Evolutionary conservation across 2,888 invertebrate genomes (phyloP), one percentile per base, ranked within the genome.

Genomic region (Tanaodytes sp.): DNA sequence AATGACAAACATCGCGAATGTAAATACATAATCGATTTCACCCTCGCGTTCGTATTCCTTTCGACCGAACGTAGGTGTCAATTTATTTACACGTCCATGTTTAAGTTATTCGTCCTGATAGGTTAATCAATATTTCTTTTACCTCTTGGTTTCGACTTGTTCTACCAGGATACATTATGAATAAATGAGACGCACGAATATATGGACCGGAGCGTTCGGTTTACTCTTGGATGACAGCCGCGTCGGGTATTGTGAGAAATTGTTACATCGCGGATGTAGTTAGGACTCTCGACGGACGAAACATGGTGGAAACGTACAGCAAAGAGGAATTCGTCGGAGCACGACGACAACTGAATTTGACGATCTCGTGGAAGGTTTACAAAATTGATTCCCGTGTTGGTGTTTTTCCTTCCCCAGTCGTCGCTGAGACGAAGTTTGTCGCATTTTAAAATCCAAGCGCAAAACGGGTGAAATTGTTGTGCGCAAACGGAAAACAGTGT

Each of bases 241-340:
- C 61, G 37, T 59, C 48, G 59, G 42, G 59, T 66, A 66, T 66
- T 37, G 45, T 48, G 59, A 54, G 51, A 62, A 62, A 67, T 37
- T 49, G 59, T 49, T 48, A 39, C 52, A 31, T 14, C 14, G 31
- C 43, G 39, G 40, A 66, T 61, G 49, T 62, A 62, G 51, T 62
- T 57, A 49, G 57, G 33, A 49, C 33, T 27, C 59, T 57, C 23
- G 55, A 11, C 43, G 43, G 57, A 58, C 52, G 58, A 68, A 62
- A 68, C 52, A 52, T 36, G 58, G 52, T 51, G 58, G 52, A 52
- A 58, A 52, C 42, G 33, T 39, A 36, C 57, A 20, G 23, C 33
- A 30, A 55, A 31, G 39, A 45, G 46, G 46, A 62, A 62, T 52
- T 9, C 27, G 18, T 19, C 16, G 27, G 43, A 64, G 43, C 16